phyloP scores from a whole-genome alignment of 2,113 vertebrate species.

The Triplophysa rosa region DNA sequence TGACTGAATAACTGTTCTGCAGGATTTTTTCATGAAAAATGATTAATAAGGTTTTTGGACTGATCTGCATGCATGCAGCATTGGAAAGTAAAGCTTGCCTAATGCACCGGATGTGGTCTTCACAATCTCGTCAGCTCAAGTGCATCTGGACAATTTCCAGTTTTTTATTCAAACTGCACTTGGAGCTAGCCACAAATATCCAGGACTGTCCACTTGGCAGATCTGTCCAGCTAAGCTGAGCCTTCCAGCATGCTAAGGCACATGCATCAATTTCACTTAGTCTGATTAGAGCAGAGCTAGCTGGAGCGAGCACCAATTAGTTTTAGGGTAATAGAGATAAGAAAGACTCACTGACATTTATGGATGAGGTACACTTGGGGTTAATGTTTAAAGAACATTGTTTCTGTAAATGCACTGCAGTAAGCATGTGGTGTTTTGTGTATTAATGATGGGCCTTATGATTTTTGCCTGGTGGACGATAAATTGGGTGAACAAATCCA shows the following conservation, averaged over 20 bases:
- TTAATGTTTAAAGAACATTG: not conserved
- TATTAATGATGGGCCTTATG: no score
- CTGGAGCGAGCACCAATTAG: slow-evolving; percentile 34
- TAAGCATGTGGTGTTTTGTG: not conserved
- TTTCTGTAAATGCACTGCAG: not conserved
- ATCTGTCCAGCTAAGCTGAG: slow-evolving; percentile 52
- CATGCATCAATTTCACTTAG: slow-evolving; percentile 62
- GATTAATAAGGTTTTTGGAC: not conserved
- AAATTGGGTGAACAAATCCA: no score
- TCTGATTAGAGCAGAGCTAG: slow-evolving; percentile 50
- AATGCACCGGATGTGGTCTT: not conserved
- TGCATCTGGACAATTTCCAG: slow-evolving; percentile 36
- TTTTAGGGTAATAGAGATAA: slow-evolving; percentile 43
- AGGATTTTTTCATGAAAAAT: not conserved
- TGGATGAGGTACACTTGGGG: slow-evolving; percentile 21
- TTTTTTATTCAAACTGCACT: slow-evolving; percentile 27
- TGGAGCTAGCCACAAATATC: slow-evolving; percentile 36
- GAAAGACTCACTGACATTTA: slow-evolving; percentile 13
- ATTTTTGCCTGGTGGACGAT: no score
- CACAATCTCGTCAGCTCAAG: slow-evolving; percentile 20
- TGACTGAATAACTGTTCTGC: not conserved
- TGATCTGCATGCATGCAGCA: not conserved
- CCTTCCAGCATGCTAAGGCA: slow-evolving; percentile 50
- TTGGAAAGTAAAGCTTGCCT: not conserved
- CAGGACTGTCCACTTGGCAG: slow-evolving; percentile 51